phyloP scores from a whole-genome alignment of 2,113 vertebrate genomes.

The Prolemur simus region DNA sequence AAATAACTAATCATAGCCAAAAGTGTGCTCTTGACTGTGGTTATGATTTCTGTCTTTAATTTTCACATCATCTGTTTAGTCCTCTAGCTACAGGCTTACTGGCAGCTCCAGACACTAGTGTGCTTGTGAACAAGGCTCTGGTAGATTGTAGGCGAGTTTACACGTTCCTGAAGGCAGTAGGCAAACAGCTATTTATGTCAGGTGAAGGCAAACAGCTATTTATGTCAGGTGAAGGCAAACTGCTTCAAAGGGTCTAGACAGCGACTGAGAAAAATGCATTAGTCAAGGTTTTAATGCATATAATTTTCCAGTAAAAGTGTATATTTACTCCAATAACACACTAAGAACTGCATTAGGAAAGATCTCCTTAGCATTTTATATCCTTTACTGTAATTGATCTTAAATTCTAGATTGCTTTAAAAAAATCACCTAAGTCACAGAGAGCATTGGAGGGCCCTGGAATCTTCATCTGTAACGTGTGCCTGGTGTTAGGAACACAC shows the following conservation, averaged over 20 bases:
- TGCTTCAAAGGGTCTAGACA: neutral
- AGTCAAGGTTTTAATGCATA: slow-evolving; percentile 6
- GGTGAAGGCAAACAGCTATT: neutral
- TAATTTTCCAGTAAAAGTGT: slow-evolving; percentile 9
- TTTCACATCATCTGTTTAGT: slow-evolving; percentile 2
- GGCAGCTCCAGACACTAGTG: neutral
- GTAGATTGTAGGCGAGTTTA: slow-evolving; percentile 3
- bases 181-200: slow-evolving; percentile 17
- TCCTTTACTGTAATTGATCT: neutral
- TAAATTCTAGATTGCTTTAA: neutral
- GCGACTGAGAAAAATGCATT: neutral
- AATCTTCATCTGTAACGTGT: neutral
- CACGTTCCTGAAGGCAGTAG: slow-evolving; percentile 5
- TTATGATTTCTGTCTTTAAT: slow-evolving; percentile 24
- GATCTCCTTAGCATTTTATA: neutral
- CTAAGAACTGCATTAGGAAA: neutral
- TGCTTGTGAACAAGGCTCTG: neutral
- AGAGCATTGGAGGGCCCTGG: neutral
- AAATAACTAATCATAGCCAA: neutral
- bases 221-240: slow-evolving; percentile 1
- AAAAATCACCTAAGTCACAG: neutral
- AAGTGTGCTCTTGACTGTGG: neutral
- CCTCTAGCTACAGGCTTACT: neutral
- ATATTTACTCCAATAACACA: neutral
- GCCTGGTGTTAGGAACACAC: neutral